Evolutionary conservation across 2,113 vertebrate genomes (phyloP).

Genomic region (Acanthisitta chloris): DNA sequence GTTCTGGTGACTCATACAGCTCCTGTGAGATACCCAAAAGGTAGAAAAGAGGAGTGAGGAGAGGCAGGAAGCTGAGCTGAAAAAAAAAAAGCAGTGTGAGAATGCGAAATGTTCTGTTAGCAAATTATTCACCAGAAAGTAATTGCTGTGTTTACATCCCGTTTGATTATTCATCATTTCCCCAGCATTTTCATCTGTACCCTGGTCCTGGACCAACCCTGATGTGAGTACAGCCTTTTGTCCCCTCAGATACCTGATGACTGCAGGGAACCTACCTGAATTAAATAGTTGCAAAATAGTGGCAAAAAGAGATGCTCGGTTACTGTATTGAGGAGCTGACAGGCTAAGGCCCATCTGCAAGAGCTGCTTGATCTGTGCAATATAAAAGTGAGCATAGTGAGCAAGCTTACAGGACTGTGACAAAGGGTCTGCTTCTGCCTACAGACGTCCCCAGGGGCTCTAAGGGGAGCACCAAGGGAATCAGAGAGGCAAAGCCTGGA

Average conservation of each 20-base stretch:
- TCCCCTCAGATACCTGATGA: accelerated
- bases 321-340: accelerated
- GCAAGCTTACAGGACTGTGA: not conserved
- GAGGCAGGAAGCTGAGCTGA: conserved; percentile 8
- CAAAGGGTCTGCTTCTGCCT: not conserved
- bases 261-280: not conserved
- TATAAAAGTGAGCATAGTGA: accelerated
- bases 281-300: not conserved
- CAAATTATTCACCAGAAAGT: not conserved
- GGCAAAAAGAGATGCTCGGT: not conserved
- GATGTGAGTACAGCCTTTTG: not conserved
- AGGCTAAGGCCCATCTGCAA: not conserved
- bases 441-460: not conserved
- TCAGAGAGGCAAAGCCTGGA: accelerated
- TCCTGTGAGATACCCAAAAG: not conserved
- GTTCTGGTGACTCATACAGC: conserved; percentile 25
- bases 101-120: not conserved
- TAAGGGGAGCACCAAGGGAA: not conserved
- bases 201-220: not conserved
- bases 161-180: not conserved
- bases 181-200: not conserved
- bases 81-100: not conserved
- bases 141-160: not conserved
- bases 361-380: not conserved
- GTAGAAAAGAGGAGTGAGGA: not conserved